A percentile compares a stretch with the other conserved stretches of the same genome.
phyloP scores from a whole-genome alignment of 2,113 vertebrate species.

The Peromyscus maniculatus region DNA sequence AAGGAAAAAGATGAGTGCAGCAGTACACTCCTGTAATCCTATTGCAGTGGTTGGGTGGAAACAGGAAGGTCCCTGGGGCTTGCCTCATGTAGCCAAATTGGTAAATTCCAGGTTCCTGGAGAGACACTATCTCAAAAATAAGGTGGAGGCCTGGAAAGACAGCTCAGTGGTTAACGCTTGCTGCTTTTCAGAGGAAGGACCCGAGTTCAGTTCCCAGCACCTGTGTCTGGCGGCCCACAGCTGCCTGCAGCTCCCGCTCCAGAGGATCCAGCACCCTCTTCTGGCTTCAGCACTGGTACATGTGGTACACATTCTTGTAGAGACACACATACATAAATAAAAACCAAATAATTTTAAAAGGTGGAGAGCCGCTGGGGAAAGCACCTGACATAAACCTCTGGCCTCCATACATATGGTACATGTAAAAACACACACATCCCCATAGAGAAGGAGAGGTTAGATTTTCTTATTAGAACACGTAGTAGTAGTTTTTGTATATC shows the following conservation, averaged over 20 bases:
- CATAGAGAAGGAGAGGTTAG: neutral
- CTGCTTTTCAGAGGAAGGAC: neutral
- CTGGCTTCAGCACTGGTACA: neutral
- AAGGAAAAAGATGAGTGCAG: neutral
- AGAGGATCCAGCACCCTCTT: neutral
- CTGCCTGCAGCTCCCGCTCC: neutral
- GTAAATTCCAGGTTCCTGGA: neutral
- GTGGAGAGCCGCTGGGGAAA: neutral
- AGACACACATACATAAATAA: neutral
- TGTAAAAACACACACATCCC: neutral
- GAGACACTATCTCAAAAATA: neutral
- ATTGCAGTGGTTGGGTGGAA: too few species aligned
- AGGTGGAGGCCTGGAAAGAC: neutral
- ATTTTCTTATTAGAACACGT: neutral
- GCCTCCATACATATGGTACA: neutral
- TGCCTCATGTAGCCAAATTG: neutral
- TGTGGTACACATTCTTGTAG: neutral
- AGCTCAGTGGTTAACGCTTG: neutral
- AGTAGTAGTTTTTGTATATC: neutral
- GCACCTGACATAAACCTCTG: neutral
- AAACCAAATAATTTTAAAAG: neutral
- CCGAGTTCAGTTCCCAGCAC: neutral
- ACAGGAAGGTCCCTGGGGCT: neutral
- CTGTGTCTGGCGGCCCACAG: neutral
- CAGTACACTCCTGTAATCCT: neutral